These are phyloP conservation scores for Erithacus rubecula DNA, from an alignment of 2,797 vertebrate genomes.

Conservation along the genomic window DNA sequence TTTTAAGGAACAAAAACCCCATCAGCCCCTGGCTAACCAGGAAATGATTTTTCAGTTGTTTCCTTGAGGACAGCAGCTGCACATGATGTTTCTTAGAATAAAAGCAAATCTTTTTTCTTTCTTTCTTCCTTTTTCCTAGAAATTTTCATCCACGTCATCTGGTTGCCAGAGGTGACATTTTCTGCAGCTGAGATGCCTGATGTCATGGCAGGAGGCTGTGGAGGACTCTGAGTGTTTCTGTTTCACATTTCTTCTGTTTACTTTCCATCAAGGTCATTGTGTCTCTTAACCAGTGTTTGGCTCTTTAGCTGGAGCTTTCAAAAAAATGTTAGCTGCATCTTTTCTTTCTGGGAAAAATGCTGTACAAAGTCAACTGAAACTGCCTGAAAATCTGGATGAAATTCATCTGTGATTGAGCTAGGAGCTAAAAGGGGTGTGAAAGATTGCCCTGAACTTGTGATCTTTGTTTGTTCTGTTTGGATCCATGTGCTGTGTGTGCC, in stretches of 20 bases:
- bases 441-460: background rate
- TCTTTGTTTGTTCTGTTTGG: background rate
- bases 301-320: background rate
- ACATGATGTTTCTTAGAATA: background rate
- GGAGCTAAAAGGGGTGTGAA: background rate
- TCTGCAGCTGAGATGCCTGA: background rate
- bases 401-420: background rate
- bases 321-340: background rate
- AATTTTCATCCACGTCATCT: background rate
- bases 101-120: background rate
- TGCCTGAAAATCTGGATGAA: background rate
- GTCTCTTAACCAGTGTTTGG: background rate
- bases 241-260: background rate
- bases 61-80: background rate
- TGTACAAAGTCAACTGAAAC: background rate
- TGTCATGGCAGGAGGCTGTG: background rate
- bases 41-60: background rate
- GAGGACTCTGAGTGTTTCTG: background rate
- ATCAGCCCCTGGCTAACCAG: background rate
- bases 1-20: background rate
- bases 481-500: background rate
- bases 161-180: slow-evolving; percentile 13
- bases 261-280: background rate
- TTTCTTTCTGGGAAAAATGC: background rate
- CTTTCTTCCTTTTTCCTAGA: background rate